Conservation (phyloP, 2,797 vertebrate species). For the Paedocypris micromegethes region DNA sequence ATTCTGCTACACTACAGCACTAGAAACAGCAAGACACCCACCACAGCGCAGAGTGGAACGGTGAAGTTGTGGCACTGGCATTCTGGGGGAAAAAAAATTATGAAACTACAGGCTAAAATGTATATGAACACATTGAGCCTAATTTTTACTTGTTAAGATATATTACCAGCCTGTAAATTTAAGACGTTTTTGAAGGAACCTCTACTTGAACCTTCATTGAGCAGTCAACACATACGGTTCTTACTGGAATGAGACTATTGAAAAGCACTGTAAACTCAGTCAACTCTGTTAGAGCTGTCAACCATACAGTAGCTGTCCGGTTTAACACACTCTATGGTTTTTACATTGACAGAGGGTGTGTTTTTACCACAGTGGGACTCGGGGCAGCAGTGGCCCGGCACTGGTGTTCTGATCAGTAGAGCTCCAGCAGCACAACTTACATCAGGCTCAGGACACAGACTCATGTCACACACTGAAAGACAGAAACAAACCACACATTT, state of each 20-base stretch:
- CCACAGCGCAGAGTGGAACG: conserved; percentile 77
- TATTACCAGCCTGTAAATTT: no score
- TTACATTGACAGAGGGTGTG: no score
- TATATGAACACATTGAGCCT: no score
- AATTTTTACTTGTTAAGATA: no score
- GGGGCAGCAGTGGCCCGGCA: conserved; percentile 82
- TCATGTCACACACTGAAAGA: conserved; percentile 83
- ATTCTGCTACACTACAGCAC: background rate
- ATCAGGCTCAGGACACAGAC: conserved; percentile 74
- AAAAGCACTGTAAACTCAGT: no score
- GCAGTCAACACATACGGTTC: no score
- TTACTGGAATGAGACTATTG: no score
- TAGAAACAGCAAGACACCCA: conserved; percentile 65
- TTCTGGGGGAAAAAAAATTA: conserved; percentile 64
- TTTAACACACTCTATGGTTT: no score
- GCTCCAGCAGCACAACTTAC: conserved; percentile 79
- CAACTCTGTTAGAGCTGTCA: no score
- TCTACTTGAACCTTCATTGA: no score
- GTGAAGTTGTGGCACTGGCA: conserved; percentile 83
- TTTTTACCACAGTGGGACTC: conserved; percentile 82
- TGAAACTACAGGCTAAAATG: background rate
- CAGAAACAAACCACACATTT: conserved; percentile 2
- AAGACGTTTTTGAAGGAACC: no score
- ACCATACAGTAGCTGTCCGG: no score
- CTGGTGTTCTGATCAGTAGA: conserved; percentile 69